Conservation (phyloP, 2,888 invertebrate genomes). For the Magallana nippona region DNA sequence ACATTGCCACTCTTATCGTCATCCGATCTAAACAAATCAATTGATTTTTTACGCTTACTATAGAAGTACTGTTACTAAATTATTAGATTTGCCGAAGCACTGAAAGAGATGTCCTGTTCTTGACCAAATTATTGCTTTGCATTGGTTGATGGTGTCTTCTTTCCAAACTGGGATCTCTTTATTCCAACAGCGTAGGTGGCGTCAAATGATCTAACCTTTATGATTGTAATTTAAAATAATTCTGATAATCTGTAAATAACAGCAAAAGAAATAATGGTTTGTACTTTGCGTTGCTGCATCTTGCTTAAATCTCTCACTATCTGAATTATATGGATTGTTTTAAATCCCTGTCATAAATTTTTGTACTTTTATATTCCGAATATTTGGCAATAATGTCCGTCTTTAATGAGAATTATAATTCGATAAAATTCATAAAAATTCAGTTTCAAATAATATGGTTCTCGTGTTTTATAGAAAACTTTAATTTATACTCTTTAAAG, state of each 20-base stretch:
- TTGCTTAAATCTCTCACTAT: too few relatives aligned
- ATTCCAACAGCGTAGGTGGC: constrained; percentile 7
- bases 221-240: background rate
- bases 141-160: background rate
- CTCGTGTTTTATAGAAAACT: too few relatives aligned
- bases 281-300: too few relatives aligned
- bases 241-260: constrained; percentile 4
- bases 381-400: too few relatives aligned
- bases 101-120: background rate
- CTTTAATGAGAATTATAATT: too few relatives aligned
- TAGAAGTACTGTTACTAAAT: constrained; percentile 26
- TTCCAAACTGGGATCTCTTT: background rate
- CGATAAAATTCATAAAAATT: too few relatives aligned
- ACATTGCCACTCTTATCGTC: constrained; percentile 21
- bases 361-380: too few relatives aligned
- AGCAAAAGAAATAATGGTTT: background rate
- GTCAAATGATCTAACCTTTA: background rate
- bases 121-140: constrained; percentile 21
- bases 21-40: constrained; percentile 31
- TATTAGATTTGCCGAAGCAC: constrained; percentile 19
- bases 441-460: too few relatives aligned
- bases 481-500: too few relatives aligned
- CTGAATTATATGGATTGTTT: too few relatives aligned
- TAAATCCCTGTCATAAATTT: too few relatives aligned
- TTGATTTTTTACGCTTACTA: constrained; percentile 29